Base-by-base conservation (phyloP, 1,140 invertebrate species). In the Drosophila navojoa region DNA sequence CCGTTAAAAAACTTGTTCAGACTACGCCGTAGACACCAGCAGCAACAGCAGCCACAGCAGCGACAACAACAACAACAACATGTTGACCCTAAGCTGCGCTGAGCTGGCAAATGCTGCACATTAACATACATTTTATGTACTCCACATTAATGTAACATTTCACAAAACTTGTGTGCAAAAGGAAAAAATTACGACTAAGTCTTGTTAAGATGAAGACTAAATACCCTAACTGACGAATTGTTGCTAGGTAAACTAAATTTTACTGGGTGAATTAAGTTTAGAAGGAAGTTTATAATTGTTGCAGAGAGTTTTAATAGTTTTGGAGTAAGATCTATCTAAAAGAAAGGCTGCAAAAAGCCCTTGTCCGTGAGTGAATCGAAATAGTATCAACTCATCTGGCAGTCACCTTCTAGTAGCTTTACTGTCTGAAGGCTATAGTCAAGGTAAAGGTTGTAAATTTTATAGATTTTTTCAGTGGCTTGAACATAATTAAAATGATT, bases 41-140 rank as follows among this genome's bases (percentile, higher is more conserved):
- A n/a, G 19, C 45, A 29, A 15, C 50, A 49, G 19, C 19, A 22
- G 19, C 19, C 2, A 22, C 19, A 22, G 1, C 19, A 22, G 19
- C 19, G 19, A 25, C 42, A 58, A 16, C 52, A 35, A 9, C 49
- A 57, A n/a, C 29, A 59, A 10, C 32, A 25, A 42, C 27, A 57
- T 38, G 6, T 60, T 72, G 70, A 72, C 70, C 63, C 70, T 27
- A 55, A 19, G 40, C 35, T 38, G 35, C 54, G 64, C 59, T 52
- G 45, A 29, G 42, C 40, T 66, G 45, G 45, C 61, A 64, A 79
- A 57, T 63, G 52, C 68, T 71, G 67, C 50, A 63, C 82, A 85
- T 85, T 85, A 85, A 86, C 82, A 85, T 74, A 86, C 74, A 86
- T 86, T 77, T 68, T 11, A 44, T 44, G 66, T 74, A 58, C 71